phyloP scores from a whole-genome alignment of 1,140 invertebrate genomes.

The Nasonia longicornis region DNA sequence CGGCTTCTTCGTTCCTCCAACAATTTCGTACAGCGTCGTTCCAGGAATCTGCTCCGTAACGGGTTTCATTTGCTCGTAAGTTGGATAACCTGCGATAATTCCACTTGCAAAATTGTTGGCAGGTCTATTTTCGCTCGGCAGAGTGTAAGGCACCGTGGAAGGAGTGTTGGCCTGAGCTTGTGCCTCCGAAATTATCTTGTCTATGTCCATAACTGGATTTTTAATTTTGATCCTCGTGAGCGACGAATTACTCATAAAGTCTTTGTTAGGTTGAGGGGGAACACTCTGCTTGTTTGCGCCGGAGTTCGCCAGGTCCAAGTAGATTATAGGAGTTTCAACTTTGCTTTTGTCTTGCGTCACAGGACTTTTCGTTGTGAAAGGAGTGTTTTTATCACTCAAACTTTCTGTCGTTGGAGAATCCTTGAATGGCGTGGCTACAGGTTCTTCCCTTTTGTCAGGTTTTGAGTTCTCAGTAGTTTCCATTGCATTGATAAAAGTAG shows the following conservation, averaged over 20 bases:
- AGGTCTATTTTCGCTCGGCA: constrained; percentile 50
- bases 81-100: constrained; percentile 58
- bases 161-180: constrained; percentile 42
- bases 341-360: background rate
- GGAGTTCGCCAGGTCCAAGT: constrained; percentile 32
- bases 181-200: constrained; percentile 57
- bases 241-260: constrained; percentile 53
- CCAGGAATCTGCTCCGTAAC: background rate
- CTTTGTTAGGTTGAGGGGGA: constrained; percentile 24
- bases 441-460: background rate
- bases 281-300: constrained; percentile 1
- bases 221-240: constrained; percentile 59
- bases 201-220: constrained; percentile 54
- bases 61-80: constrained; percentile 27
- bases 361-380: background rate
- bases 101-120: constrained; percentile 58
- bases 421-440: background rate
- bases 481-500: background rate
- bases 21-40: constrained; percentile 9
- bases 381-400: background rate
- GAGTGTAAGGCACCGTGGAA: constrained; percentile 42
- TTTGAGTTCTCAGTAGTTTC: constrained; percentile 1
- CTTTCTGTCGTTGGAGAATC: background rate
- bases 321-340: constrained; percentile 41
- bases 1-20: background rate